These are phyloP conservation scores for Papilio dardanus DNA, from an alignment of 1,140 invertebrate species.

Conservation along the genomic window DNA sequence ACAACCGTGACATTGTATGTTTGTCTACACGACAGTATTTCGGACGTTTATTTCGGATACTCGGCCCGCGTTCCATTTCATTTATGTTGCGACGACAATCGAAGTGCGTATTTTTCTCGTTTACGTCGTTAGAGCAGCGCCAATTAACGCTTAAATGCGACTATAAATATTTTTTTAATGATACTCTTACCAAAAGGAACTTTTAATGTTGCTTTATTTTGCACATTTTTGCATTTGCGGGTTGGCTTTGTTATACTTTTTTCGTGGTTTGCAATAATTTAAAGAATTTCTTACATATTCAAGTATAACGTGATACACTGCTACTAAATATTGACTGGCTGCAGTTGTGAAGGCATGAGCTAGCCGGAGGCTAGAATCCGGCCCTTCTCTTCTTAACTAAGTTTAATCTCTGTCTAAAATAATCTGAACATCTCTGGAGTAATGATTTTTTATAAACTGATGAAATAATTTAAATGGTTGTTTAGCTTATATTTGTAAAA, in stretches of 20 bases:
- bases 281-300: background rate
- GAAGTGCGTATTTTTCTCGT: conserved; percentile 21
- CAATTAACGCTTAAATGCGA: conserved; percentile 26
- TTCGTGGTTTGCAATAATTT: too few species aligned
- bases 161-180: conserved; percentile 31
- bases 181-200: conserved; percentile 18
- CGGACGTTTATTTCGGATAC: conserved; percentile 22
- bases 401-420: background rate
- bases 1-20: conserved; percentile 52
- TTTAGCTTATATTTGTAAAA: background rate
- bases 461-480: background rate
- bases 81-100: background rate
- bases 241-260: background rate
- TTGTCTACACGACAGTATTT: conserved; percentile 45
- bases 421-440: background rate
- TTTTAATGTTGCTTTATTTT: conserved; percentile 13
- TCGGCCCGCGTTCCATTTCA: background rate
- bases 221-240: background rate
- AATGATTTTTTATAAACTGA: background rate
- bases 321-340: background rate
- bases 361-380: background rate
- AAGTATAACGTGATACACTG: background rate
- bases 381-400: conserved; percentile 1
- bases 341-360: background rate
- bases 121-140: background rate